phyloP scores from a whole-genome alignment of 2,888 invertebrate species.

The Nematopogon swammerdamellus region DNA sequence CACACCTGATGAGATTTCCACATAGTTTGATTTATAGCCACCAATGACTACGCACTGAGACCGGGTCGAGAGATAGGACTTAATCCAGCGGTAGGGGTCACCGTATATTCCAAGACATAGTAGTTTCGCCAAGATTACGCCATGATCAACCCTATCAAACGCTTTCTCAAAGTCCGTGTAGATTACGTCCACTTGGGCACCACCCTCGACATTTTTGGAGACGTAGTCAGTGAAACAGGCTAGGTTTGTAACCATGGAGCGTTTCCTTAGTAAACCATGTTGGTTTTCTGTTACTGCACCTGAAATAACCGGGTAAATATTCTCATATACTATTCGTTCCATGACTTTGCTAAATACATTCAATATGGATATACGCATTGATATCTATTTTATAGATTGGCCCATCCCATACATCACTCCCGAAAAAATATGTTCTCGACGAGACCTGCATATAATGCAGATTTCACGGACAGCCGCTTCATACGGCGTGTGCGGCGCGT shows the following conservation, averaged over 20 bases:
- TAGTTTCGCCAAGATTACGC: not conserved
- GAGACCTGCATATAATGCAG: too few species aligned
- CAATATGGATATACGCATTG: not conserved
- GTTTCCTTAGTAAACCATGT: constrained; percentile 9
- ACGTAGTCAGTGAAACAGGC: constrained; percentile 8
- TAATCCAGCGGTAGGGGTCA: too few species aligned
- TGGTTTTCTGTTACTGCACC: not conserved
- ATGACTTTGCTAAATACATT: not conserved
- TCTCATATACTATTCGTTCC: not conserved
- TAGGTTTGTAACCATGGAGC: constrained; percentile 11
- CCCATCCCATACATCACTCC: too few species aligned
- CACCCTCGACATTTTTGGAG: constrained; percentile 6
- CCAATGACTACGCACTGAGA: not conserved
- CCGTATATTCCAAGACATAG: constrained; percentile 1
- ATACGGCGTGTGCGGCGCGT: too few species aligned
- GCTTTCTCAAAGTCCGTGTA: constrained; percentile 16
- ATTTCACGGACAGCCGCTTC: too few species aligned
- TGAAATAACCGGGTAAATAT: not conserved
- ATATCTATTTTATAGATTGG: too few species aligned
- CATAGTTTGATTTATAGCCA: not conserved
- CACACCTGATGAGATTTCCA: not conserved
- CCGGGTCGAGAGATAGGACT: too few species aligned
- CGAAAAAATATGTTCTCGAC: too few species aligned
- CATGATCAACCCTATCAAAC: constrained; percentile 11
- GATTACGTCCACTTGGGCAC: constrained; percentile 12